Conservation (phyloP, 2,888 invertebrate species). For the Ephialtes manifestator region DNA sequence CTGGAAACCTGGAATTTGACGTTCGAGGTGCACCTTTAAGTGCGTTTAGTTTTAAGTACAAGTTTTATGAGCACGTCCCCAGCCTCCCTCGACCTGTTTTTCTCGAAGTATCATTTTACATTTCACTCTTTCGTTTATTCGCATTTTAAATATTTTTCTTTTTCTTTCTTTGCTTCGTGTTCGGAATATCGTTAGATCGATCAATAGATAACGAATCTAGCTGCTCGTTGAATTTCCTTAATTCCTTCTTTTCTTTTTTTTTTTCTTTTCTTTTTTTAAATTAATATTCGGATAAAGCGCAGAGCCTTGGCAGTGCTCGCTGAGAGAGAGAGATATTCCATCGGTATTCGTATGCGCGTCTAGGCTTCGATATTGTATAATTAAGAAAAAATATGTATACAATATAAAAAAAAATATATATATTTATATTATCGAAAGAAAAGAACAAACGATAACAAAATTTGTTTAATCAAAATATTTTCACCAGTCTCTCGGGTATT, state of each 20-base stretch:
- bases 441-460: conserved; percentile 37
- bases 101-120: conserved; percentile 60
- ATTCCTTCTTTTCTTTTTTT: conserved; percentile 11
- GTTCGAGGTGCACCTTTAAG: conserved; percentile 54
- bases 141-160: background rate
- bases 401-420: conserved; percentile 64
- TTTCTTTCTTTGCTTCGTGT: conserved; percentile 55
- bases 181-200: conserved; percentile 60
- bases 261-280: conserved; percentile 36
- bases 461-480: conserved; percentile 36
- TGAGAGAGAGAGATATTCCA: conserved; percentile 69
- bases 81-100: conserved; percentile 64
- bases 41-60: conserved; percentile 70
- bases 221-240: conserved; percentile 56
- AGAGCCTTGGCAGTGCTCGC: conserved; percentile 82
- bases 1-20: conserved; percentile 71
- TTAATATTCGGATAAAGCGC: conserved; percentile 58
- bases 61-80: conserved; percentile 71
- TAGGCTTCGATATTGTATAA: conserved; percentile 59
- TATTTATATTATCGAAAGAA: conserved; percentile 42
- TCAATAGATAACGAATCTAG: conserved; percentile 62
- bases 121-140: conserved; percentile 52
- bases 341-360: conserved; percentile 48
- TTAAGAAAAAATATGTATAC: conserved; percentile 60
- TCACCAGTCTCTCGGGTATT: conserved; percentile 65